Evolutionary conservation across 1,140 invertebrate species (phyloP).

Genomic region (Calephelis virginiensis): DNA sequence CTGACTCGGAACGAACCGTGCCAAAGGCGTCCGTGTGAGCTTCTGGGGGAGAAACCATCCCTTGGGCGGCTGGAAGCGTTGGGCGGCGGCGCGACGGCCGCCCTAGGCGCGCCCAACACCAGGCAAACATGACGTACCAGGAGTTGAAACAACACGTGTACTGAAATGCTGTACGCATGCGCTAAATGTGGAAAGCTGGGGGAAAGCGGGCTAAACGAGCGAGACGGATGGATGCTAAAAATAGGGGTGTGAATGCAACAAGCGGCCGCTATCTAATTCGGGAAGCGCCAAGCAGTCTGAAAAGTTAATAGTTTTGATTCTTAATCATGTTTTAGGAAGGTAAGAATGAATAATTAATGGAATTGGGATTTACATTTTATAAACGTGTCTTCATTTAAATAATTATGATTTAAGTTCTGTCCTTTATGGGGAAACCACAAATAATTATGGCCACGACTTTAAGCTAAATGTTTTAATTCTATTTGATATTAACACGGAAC

Average conservation of each 20-base stretch:
- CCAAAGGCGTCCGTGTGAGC: conserved; percentile 58
- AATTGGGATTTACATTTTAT: too few species aligned
- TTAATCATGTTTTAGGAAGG: background rate
- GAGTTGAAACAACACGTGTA: conserved; percentile 58
- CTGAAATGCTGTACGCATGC: conserved; percentile 61
- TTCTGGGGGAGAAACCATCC: conserved; percentile 61
- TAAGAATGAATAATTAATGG: background rate
- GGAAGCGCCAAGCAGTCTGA: conserved; percentile 72
- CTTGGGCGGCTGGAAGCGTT: conserved; percentile 53
- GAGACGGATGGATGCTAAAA: conserved; percentile 50
- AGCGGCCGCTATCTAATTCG: conserved; percentile 54
- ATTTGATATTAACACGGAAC: too few species aligned
- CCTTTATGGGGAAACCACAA: too few species aligned
- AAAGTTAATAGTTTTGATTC: conserved; percentile 39
- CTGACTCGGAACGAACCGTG: conserved; percentile 52
- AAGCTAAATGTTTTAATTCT: too few species aligned
- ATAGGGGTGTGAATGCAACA: conserved; percentile 56
- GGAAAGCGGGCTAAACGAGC: conserved; percentile 49
- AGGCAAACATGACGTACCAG: conserved; percentile 48
- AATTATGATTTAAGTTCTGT: background rate
- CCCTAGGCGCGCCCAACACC: conserved; percentile 73
- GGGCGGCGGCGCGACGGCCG: conserved; percentile 72
- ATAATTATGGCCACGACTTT: too few species aligned
- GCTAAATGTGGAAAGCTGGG: conserved; percentile 50
- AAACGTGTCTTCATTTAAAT: background rate